Evolutionary conservation across 1,140 invertebrate genomes (phyloP).

Genomic region (Aculops lycopersici): DNA sequence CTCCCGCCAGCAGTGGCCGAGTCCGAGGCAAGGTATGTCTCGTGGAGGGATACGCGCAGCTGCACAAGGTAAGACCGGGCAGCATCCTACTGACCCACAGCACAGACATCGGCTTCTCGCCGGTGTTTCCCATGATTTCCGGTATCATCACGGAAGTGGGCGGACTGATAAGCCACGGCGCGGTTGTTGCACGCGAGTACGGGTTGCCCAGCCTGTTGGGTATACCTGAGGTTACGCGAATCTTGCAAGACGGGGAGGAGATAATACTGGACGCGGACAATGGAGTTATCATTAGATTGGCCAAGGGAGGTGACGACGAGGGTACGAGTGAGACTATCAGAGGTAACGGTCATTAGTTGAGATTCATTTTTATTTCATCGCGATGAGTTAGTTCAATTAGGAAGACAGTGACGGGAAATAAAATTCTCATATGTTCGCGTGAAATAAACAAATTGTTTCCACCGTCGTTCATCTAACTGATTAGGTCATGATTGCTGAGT

Average conservation of each 20-base stretch:
- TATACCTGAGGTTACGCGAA: conserved; percentile 26
- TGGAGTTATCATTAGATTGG: conserved; percentile 11
- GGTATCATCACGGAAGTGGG: conserved; percentile 53
- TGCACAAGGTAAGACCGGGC: conserved; percentile 16
- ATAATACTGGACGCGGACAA: conserved; percentile 12
- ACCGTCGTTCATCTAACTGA: too few relatives aligned
- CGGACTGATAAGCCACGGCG: conserved; percentile 50
- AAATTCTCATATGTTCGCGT: too few relatives aligned
- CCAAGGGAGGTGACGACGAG: too few relatives aligned
- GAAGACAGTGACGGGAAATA: too few relatives aligned
- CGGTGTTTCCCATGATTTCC: conserved; percentile 42
- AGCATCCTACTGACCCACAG: conserved; percentile 41
- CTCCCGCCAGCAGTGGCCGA: not conserved
- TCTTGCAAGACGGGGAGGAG: conserved; percentile 28
- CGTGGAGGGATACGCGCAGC: not conserved
- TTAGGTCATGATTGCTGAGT: too few relatives aligned
- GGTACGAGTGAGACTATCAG: too few relatives aligned
- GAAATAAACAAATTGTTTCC: too few relatives aligned
- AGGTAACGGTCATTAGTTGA: too few relatives aligned
- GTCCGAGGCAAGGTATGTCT: conserved; percentile 2
- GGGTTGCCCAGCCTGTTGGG: conserved; percentile 48
- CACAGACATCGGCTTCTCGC: conserved; percentile 56
- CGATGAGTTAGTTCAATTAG: too few relatives aligned
- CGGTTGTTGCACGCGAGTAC: conserved; percentile 56
- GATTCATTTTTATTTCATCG: too few relatives aligned